A percentile compares a stretch with the other conserved stretches of the same genome.
These are phyloP conservation scores for Oegoconia quadripuncta DNA, from an alignment of 2,888 invertebrate genomes.

Conservation along the genomic window DNA sequence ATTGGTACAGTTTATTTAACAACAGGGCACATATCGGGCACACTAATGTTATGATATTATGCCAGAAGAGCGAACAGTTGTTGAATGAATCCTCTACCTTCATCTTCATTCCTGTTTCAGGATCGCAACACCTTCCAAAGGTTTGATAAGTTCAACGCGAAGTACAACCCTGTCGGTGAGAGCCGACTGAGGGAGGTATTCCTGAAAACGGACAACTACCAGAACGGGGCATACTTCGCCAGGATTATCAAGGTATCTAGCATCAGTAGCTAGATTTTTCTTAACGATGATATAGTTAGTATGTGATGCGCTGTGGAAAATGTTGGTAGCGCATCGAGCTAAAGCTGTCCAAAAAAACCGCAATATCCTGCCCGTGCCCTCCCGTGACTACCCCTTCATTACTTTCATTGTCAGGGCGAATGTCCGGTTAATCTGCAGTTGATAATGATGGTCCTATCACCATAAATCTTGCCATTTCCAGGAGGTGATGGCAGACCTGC, in stretches of 20 bases:
- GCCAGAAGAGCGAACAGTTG: too few species aligned
- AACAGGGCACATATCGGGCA: too few species aligned
- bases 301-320: background rate
- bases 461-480: too few species aligned
- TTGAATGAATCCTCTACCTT: background rate
- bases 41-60: too few species aligned
- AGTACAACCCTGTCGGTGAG: slow-evolving; percentile 98
- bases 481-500: slow-evolving; percentile 95
- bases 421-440: too few species aligned
- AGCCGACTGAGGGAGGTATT: slow-evolving; percentile 94
- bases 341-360: too few species aligned
- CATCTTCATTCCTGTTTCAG: slow-evolving; percentile 31
- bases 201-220: slow-evolving; percentile 95
- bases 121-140: slow-evolving; percentile 96
- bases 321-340: too few species aligned
- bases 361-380: too few species aligned
- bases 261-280: background rate
- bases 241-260: slow-evolving; percentile 88
- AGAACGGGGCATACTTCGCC: slow-evolving; percentile 95
- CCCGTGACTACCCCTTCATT: too few species aligned
- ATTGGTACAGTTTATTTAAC: too few species aligned
- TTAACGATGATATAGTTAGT: too few species aligned
- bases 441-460: slow-evolving; percentile 6
- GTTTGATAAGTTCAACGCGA: slow-evolving; percentile 97
- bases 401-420: too few species aligned